A percentile compares a stretch with the other conserved stretches of the same genome.
phyloP scores from a whole-genome alignment of 2,888 invertebrate genomes.

The Dolichopus griseipennis region DNA sequence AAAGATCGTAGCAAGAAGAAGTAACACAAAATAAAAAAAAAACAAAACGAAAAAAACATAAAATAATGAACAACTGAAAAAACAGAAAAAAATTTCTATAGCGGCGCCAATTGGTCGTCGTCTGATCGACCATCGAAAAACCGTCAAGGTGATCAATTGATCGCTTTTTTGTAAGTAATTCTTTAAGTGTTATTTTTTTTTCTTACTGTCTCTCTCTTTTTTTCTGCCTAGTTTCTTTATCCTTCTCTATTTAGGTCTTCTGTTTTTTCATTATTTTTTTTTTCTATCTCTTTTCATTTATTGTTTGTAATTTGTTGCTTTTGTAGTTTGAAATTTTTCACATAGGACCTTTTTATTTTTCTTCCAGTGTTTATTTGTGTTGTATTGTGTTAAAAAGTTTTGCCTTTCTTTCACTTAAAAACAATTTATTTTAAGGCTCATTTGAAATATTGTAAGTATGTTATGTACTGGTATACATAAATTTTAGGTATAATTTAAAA shows the following conservation, averaged over 20 bases:
- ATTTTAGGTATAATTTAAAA: too few species aligned
- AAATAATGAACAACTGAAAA: too few species aligned
- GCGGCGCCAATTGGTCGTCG: conserved; percentile 12
- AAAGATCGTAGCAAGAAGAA: background rate
- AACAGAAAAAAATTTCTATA: conserved; percentile 5
- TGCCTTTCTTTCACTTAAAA: background rate
- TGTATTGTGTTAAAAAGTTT: conserved; percentile 5
- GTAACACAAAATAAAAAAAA: too few species aligned
- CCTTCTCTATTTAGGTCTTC: too few species aligned
- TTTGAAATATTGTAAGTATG: too few species aligned
- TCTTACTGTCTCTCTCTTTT: too few species aligned
- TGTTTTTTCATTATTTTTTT: too few species aligned
- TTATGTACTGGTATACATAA: too few species aligned
- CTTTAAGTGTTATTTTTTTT: too few species aligned
- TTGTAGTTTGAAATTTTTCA: conserved; percentile 15
- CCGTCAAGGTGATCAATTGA: conserved; percentile 11
- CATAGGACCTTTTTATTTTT: conserved; percentile 16
- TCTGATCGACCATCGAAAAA: conserved; percentile 8
- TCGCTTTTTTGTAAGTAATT: background rate
- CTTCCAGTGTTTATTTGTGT: background rate
- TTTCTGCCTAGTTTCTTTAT: too few species aligned
- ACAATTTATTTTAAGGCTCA: background rate
- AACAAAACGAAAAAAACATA: too few species aligned
- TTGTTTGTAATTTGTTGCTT: conserved; percentile 12
- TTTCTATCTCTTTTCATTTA: background rate